Evolutionary conservation across 1,140 invertebrate genomes (phyloP).

Genomic region (Palaemon carinicauda): DNA sequence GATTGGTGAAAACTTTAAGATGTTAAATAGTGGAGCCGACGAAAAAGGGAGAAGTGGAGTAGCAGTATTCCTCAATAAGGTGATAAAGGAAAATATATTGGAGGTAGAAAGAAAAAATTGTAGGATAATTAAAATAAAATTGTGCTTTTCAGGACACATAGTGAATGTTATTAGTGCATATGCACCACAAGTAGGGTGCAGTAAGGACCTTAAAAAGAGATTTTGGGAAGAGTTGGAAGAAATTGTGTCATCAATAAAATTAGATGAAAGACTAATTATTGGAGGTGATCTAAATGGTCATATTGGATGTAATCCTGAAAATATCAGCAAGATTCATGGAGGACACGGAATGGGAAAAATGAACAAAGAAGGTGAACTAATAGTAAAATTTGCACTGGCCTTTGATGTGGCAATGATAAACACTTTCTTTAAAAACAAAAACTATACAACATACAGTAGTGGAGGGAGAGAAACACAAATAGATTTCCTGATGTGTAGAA

Average conservation of each 20-base stretch:
- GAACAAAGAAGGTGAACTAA: neutral
- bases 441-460: neutral
- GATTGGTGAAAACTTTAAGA: neutral
- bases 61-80: neutral
- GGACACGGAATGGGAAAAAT: neutral
- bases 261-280: too few relatives aligned
- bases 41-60: neutral
- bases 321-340: neutral
- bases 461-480: neutral
- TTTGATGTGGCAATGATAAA: neutral
- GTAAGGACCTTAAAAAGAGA: neutral
- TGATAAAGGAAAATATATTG: neutral
- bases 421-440: neutral
- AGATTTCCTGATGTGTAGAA: neutral
- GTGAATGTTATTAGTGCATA: neutral
- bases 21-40: neutral
- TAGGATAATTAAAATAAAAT: neutral
- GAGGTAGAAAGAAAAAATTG: neutral
- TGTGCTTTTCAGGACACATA: neutral
- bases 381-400: neutral
- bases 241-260: too few relatives aligned
- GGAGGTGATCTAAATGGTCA: too few relatives aligned
- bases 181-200: neutral
- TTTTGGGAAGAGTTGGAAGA: neutral
- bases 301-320: neutral